Base-by-base conservation (phyloP, 2,797 vertebrate species). In the Fistularia commersonii region DNA sequence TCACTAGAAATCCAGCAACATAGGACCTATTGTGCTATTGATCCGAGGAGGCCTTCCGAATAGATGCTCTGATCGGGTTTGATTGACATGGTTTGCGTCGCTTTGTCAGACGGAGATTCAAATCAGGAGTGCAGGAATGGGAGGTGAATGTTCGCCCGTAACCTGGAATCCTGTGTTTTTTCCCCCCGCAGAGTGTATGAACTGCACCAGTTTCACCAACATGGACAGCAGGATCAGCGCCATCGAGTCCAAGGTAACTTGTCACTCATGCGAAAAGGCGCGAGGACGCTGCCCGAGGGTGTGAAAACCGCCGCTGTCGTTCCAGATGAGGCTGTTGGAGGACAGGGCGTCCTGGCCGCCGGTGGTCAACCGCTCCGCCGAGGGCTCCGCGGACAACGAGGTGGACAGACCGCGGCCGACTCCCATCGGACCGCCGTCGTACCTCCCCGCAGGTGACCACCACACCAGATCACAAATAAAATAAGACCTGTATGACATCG, bases 211-310 rank as follows among this genome's bases (percentile, higher is more conserved):
- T 33, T 86, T 85, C 72, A 72, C 61, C 2, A 60, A 80, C 60
- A 87, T 90, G 80, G 85, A 38, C 64, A 72, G 51, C 67, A 83
- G 88, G 54, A 80, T 90, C 51, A 61, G 73, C 11, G 45, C 41
- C 45, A 61, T 89, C 4, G 86, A 89, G 48, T 84, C 83, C 45
- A 88, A 89, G 86, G 88, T 87, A 80, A 80, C 35, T 6, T 13
- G 13, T 7, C 5, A 11, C 13, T 13, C 5, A 3, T 11, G 6
- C 8, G 8, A 5, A 11, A 14, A n/a, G n/a, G n/a, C n/a, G n/a
- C n/a, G n/a, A n/a, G n/a, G n/a, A n/a, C n/a, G n/a, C n/a, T n/a
- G n/a, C n/a, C n/a, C n/a, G n/a, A n/a, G n/a, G n/a, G n/a, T n/a
- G n/a, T n/a, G n/a, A n/a, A n/a, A n/a, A n/a, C 15, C 69, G 31